phyloP scores from a whole-genome alignment of 2,797 vertebrate species.

The Xenopus petersii region DNA sequence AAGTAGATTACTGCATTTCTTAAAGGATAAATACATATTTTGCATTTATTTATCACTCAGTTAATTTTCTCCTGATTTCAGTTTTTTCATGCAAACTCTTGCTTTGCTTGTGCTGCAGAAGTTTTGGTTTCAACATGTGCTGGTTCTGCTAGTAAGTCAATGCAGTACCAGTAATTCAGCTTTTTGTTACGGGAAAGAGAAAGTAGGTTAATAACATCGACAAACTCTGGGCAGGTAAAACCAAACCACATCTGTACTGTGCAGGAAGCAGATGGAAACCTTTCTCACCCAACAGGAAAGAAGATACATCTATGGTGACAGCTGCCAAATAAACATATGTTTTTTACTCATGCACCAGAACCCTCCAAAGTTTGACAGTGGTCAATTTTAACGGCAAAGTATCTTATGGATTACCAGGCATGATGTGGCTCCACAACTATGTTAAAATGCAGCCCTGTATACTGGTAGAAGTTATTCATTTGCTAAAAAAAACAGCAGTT shows the following conservation, averaged over 20 bases:
- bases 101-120: background rate
- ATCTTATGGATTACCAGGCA: background rate
- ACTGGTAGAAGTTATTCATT: background rate
- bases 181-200: constrained; percentile 67
- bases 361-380: background rate
- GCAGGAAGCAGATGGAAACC: constrained; percentile 63
- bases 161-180: constrained; percentile 60
- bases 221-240: constrained; percentile 60
- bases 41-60: no score
- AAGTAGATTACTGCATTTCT: no score
- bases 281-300: constrained; percentile 61
- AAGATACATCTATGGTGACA: constrained; percentile 52
- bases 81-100: no score
- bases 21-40: no score
- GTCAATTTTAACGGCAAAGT: background rate
- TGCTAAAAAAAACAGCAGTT: background rate
- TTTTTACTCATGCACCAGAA: background rate
- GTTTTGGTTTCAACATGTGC: constrained; percentile 46
- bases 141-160: constrained; percentile 59
- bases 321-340: constrained; percentile 45
- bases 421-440: background rate
- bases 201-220: constrained; percentile 73
- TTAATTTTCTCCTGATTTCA: no score
- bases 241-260: constrained; percentile 64
- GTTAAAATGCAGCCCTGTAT: background rate